Evolutionary conservation across 2,797 vertebrate species (phyloP).

Genomic region (Karalla daura): DNA sequence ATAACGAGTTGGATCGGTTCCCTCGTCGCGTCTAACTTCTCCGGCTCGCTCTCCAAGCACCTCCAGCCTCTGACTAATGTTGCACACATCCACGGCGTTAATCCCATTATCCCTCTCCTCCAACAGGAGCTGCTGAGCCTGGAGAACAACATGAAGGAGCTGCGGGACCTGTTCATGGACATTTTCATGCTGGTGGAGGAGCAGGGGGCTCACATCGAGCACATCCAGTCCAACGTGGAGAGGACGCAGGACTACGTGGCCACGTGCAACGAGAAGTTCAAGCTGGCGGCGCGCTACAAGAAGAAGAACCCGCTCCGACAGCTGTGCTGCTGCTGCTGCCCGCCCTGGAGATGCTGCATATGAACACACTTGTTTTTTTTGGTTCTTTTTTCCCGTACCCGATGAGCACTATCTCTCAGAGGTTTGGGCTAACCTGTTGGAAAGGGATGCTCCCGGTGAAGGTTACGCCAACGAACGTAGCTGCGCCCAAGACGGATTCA

Average conservation of each 20-base stretch:
- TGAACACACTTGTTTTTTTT: slow-evolving; percentile 54
- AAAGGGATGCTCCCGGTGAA: slow-evolving; percentile 45
- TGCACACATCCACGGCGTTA: slow-evolving; percentile 2
- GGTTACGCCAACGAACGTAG: slow-evolving; percentile 53
- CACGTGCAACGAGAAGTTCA: slow-evolving; percentile 89
- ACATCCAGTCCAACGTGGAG: slow-evolving; percentile 90
- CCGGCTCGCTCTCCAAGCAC: neutral
- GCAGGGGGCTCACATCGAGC: slow-evolving; percentile 90
- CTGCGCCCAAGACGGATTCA: slow-evolving; percentile 54
- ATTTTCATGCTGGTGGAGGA: slow-evolving; percentile 92
- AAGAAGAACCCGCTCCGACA: slow-evolving; percentile 88
- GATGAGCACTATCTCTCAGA: slow-evolving; percentile 16
- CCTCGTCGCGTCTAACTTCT: neutral
- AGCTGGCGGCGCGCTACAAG: slow-evolving; percentile 89
- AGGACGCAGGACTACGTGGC: slow-evolving; percentile 89
- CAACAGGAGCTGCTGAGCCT: slow-evolving; percentile 89
- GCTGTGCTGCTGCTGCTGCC: slow-evolving; percentile 93
- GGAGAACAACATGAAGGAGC: slow-evolving; percentile 93
- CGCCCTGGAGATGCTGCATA: slow-evolving; percentile 85
- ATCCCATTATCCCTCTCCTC: slow-evolving; percentile 1
- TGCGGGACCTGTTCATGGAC: slow-evolving; percentile 92
- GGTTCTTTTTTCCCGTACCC: neutral
- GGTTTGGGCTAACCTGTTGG: slow-evolving; percentile 35
- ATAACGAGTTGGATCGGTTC: neutral
- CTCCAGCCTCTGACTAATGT: slow-evolving; percentile 11